A percentile compares a stretch with the other conserved stretches of the same genome.
phyloP scores from a whole-genome alignment of 2,888 invertebrate genomes.

The Andrena flavipes region DNA sequence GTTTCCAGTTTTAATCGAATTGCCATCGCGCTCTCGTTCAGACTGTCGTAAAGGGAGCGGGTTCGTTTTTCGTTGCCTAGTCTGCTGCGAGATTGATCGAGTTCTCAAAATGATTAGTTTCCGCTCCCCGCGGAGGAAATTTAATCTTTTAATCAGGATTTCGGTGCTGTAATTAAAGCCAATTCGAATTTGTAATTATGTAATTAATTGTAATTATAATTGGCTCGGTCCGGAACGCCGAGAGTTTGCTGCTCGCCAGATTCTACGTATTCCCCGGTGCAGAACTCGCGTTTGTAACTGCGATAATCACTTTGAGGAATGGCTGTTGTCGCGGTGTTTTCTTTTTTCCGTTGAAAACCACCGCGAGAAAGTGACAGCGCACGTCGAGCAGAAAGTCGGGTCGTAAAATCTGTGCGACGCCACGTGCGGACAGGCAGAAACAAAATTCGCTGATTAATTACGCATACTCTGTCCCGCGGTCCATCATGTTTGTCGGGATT shows the following conservation, averaged over 20 bases:
- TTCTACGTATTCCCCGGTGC: too few relatives aligned
- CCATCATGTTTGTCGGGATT: slow-evolving; percentile 5
- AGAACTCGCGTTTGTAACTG: not conserved
- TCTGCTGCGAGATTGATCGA: too few relatives aligned
- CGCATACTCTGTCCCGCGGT: slow-evolving; percentile 41
- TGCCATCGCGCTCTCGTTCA: too few relatives aligned
- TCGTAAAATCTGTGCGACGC: slow-evolving; percentile 40
- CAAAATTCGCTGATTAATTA: slow-evolving; percentile 54
- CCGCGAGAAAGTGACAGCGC: slow-evolving; percentile 58
- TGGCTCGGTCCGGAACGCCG: not conserved
- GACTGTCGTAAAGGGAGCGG: too few relatives aligned
- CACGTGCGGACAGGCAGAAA: not conserved
- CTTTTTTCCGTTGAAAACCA: slow-evolving; percentile 18
- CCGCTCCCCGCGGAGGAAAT: too few relatives aligned
- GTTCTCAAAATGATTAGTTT: too few relatives aligned
- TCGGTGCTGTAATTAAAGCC: too few relatives aligned
- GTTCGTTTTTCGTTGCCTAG: too few relatives aligned
- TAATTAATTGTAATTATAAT: slow-evolving; percentile 4
- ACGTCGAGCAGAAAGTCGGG: slow-evolving; percentile 30
- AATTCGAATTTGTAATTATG: too few relatives aligned
- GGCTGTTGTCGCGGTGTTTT: not conserved
- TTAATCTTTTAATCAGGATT: too few relatives aligned
- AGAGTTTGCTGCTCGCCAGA: not conserved
- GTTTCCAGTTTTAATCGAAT: too few relatives aligned
- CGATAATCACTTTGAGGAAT: not conserved